phyloP scores from a whole-genome alignment of 2,797 vertebrate species.

The Phoebastria nigripes region DNA sequence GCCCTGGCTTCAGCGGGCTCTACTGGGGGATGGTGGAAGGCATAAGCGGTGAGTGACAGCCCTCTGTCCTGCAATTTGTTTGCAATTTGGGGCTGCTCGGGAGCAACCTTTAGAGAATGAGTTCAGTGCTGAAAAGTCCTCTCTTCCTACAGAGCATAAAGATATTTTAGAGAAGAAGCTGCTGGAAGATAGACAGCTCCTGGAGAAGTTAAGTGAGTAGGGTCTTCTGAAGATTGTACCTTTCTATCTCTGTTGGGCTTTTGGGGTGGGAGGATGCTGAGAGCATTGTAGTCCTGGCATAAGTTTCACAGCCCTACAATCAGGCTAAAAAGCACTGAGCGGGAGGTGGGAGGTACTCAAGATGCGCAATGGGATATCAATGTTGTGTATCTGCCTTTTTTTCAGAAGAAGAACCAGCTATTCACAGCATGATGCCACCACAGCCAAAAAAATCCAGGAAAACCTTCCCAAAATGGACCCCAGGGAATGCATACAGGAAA shows the following conservation, averaged over 20 bases:
- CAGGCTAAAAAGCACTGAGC: neutral
- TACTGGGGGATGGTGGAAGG: conserved; percentile 62
- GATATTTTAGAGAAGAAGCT: conserved; percentile 51
- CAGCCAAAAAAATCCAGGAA: conserved; percentile 65
- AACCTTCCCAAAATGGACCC: conserved; percentile 58
- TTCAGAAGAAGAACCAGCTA: conserved; percentile 22
- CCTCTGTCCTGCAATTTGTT: too few relatives aligned
- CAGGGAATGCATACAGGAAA: neutral
- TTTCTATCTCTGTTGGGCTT: neutral
- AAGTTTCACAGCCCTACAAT: neutral
- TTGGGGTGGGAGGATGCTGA: neutral
- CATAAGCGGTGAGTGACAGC: conserved; percentile 40
- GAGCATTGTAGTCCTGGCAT: accelerated
- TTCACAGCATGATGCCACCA: neutral
- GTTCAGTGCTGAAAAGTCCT: neutral
- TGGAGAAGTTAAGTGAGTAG: conserved; percentile 58
- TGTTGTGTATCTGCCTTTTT: neutral
- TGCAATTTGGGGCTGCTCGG: neutral
- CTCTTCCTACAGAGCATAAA: conserved; percentile 46
- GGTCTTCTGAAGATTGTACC: neutral
- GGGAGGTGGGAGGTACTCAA: neutral
- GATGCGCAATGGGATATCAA: too few relatives aligned
- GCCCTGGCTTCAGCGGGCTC: conserved; percentile 41
- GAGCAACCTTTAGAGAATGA: neutral
- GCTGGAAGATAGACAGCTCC: conserved; percentile 46